phyloP scores from a whole-genome alignment of 2,888 invertebrate genomes.

The Tridacna gigas region DNA sequence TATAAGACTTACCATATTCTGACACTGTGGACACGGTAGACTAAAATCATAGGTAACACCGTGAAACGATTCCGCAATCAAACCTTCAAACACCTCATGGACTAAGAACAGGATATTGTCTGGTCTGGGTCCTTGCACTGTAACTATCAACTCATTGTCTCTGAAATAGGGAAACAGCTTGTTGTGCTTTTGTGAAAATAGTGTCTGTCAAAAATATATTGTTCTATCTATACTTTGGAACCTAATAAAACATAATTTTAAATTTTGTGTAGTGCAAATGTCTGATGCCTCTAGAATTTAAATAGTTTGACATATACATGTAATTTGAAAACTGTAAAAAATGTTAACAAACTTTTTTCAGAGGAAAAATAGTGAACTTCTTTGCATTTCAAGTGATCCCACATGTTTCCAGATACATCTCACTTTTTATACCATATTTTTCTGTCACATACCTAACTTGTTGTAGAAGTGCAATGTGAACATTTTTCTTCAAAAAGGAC shows the following conservation, averaged over 20 bases:
- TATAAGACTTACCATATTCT: conserved; percentile 72
- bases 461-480: conserved; percentile 81
- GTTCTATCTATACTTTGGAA: too few species aligned
- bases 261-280: too few species aligned
- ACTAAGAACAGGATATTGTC: conserved; percentile 84
- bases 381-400: too few species aligned
- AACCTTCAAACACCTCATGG: conserved; percentile 84
- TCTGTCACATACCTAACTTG: conserved; percentile 70
- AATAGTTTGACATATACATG: too few species aligned
- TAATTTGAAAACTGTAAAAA: too few species aligned
- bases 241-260: too few species aligned
- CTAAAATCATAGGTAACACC: conserved; percentile 83
- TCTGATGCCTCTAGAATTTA: too few species aligned
- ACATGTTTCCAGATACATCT: too few species aligned
- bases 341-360: too few species aligned
- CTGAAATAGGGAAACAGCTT: conserved; percentile 60
- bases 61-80: conserved; percentile 83
- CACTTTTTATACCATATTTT: not conserved
- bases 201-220: too few species aligned
- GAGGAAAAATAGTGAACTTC: too few species aligned
- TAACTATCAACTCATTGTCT: conserved; percentile 77
- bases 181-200: too few species aligned
- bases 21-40: conserved; percentile 83
- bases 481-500: conserved; percentile 83
- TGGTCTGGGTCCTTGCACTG: conserved; percentile 82